A percentile compares a stretch with the other conserved stretches of the same genome.
Evolutionary conservation across 2,113 vertebrate species (phyloP).

Genomic region (Onychorhynchus coronatus): DNA sequence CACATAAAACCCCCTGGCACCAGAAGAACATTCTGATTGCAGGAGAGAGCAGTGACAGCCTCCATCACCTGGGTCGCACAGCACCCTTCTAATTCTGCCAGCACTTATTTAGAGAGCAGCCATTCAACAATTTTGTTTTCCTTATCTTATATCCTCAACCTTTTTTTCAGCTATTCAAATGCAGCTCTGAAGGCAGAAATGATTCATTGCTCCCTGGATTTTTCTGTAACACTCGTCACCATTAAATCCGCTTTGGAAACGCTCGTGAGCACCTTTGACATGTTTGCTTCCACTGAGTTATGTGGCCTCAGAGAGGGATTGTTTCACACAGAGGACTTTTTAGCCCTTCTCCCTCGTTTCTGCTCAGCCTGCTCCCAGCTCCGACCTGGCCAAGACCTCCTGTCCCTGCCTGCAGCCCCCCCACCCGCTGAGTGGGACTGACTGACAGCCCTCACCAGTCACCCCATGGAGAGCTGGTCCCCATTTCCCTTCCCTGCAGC

Average conservation of each 20-base stretch:
- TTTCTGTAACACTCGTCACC: neutral
- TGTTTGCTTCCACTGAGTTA: neutral
- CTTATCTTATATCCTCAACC: neutral
- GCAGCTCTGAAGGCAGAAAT: neutral
- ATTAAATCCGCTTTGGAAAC: neutral
- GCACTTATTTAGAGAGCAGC: neutral
- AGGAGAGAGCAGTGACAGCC: neutral
- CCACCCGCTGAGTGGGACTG: neutral
- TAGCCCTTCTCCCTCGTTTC: neutral
- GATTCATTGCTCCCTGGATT: neutral
- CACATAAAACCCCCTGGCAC: neutral
- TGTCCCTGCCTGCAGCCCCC: neutral
- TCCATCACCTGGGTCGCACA: neutral
- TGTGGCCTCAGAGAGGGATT: neutral
- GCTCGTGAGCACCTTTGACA: neutral
- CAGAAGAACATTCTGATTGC: neutral
- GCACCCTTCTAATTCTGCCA: neutral
- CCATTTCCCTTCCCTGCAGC: neutral
- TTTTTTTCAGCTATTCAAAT: conserved; percentile 10
- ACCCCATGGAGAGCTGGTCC: neutral
- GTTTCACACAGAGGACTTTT: neutral
- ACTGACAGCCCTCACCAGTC: neutral
- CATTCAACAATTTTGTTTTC: neutral
- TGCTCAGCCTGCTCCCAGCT: neutral
- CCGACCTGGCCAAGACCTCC: fast-evolving